Conservation (phyloP, 53 echinoderm and acorn worm species). For the Echinometra lucunter region DNA sequence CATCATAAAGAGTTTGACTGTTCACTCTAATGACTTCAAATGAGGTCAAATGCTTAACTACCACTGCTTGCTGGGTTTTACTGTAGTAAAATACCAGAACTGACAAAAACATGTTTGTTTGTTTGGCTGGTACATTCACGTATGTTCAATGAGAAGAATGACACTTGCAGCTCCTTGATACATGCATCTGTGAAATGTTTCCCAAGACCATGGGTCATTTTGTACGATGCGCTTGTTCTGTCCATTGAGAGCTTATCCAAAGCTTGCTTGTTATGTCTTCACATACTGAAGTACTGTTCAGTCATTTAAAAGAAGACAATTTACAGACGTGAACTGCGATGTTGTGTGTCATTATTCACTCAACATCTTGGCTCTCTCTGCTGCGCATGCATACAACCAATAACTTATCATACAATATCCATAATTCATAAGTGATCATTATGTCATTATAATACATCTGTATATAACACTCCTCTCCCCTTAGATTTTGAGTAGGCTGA, state of each 20-base stretch:
- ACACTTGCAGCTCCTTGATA: slow-evolving; percentile 60
- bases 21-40: slow-evolving; percentile 67
- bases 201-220: slow-evolving; percentile 70
- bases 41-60: slow-evolving; percentile 71
- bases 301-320: too few relatives aligned
- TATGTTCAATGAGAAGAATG: slow-evolving; percentile 73
- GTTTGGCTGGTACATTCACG: slow-evolving; percentile 74
- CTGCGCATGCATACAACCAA: too few relatives aligned
- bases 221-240: slow-evolving; percentile 73
- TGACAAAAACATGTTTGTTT: slow-evolving; percentile 64
- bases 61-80: not conserved
- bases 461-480: too few relatives aligned
- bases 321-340: too few relatives aligned
- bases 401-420: too few relatives aligned
- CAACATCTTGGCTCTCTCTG: too few relatives aligned
- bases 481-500: too few relatives aligned
- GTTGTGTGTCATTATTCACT: too few relatives aligned
- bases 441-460: too few relatives aligned
- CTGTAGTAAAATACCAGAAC: slow-evolving; percentile 69
- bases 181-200: slow-evolving; percentile 69
- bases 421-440: too few relatives aligned
- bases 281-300: too few relatives aligned
- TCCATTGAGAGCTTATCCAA: slow-evolving; percentile 70
- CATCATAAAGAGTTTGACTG: slow-evolving; percentile 54
- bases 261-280: slow-evolving; percentile 59